Evolutionary conservation across 1,140 invertebrate species (phyloP).

Genomic region (Palaemon carinicauda): DNA sequence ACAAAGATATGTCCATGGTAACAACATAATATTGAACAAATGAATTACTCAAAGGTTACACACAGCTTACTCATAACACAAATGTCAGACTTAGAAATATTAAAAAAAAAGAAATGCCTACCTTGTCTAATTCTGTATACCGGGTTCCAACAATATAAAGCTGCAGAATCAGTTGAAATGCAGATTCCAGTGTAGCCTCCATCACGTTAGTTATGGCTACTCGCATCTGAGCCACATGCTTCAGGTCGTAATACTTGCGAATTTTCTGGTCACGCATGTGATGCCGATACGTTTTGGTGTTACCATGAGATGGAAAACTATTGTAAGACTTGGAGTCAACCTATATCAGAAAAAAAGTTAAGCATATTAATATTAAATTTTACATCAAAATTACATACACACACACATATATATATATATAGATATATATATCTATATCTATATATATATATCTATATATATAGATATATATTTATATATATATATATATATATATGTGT

Average conservation of each 20-base stretch:
- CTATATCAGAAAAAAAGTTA: conserved; percentile 1
- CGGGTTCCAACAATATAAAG: conserved; percentile 58
- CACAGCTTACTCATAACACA: neutral
- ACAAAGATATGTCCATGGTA: no score
- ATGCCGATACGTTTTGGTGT: conserved; percentile 58
- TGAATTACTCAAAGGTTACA: neutral
- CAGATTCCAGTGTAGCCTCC: conserved; percentile 59
- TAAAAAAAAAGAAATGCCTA: neutral
- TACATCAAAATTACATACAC: no score
- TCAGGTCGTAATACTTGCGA: conserved; percentile 59
- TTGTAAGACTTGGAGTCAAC: conserved; percentile 58
- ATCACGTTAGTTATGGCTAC: conserved; percentile 60
- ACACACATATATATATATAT: no score
- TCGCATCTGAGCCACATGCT: conserved; percentile 59
- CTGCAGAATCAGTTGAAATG: conserved; percentile 58
- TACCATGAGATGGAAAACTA: conserved; percentile 44
- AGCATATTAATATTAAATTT: no score
- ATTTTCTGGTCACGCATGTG: conserved; percentile 58
- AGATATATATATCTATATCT: no score
- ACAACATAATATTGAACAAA: no score
- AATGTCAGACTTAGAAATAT: neutral
- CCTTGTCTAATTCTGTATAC: conserved; percentile 55
- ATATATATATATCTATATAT: no score
- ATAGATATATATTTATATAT: no score
- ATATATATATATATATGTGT: no score